phyloP scores from a whole-genome alignment of 1,140 invertebrate species.

The Lysiphlebus fabarum region DNA sequence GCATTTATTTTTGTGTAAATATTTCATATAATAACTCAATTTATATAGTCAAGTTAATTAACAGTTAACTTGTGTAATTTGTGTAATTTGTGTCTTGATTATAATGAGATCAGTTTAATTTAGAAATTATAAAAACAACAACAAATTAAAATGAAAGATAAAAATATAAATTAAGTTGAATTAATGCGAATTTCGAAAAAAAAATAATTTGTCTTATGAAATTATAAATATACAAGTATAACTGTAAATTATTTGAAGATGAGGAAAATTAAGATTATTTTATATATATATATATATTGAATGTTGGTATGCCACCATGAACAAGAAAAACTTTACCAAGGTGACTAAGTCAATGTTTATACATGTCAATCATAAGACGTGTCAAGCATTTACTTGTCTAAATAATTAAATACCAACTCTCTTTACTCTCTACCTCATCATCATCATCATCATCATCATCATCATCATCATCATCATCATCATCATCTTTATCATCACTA shows the following conservation, averaged over 20 bases:
- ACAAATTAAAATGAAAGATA: too few relatives aligned
- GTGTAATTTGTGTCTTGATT: too few relatives aligned
- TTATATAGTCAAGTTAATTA: too few relatives aligned
- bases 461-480: not conserved
- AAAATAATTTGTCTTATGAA: constrained; percentile 12
- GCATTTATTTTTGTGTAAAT: too few relatives aligned
- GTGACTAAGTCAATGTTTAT: constrained; percentile 29
- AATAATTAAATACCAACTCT: constrained; percentile 14
- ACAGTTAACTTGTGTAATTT: too few relatives aligned
- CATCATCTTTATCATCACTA: not conserved
- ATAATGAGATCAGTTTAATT: too few relatives aligned
- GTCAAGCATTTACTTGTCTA: constrained; percentile 23
- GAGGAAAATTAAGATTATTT: too few relatives aligned
- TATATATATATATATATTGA: not conserved
- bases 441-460: not conserved
- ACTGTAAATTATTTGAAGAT: constrained; percentile 3
- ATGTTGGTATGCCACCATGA: not conserved
- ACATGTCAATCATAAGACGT: constrained; percentile 25
- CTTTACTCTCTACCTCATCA: not conserved
- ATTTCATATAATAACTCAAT: too few relatives aligned
- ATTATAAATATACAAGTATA: constrained; percentile 3
- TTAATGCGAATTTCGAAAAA: not conserved
- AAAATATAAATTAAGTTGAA: too few relatives aligned
- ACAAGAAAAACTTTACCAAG: constrained; percentile 12
- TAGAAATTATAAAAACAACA: too few relatives aligned